Evolutionary conservation across 2,888 invertebrate genomes (phyloP).

Genomic region (Drosophila borborema): DNA sequence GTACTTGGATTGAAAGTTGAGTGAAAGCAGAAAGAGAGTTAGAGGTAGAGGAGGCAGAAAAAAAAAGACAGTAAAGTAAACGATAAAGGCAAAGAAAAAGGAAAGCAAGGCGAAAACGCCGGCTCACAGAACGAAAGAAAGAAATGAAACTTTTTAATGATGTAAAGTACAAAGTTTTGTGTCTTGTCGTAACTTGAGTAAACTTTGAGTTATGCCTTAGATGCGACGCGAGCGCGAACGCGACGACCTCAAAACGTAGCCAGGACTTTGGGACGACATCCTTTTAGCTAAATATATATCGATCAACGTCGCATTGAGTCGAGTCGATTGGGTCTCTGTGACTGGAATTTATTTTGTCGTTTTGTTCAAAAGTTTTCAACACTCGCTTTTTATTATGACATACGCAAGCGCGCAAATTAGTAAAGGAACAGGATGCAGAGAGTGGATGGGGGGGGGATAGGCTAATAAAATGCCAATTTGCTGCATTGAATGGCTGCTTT

Average conservation of each 20-base stretch:
- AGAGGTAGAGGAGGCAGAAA: not conserved
- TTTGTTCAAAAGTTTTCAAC: conserved; percentile 78
- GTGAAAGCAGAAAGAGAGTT: conserved; percentile 17
- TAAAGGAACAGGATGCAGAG: not conserved
- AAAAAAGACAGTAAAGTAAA: conserved; percentile 11
- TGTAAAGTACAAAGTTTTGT: conserved; percentile 84
- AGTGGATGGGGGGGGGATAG: not conserved
- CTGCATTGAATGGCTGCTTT: conserved; percentile 76
- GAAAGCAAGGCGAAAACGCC: conserved; percentile 39
- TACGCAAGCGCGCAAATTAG: conserved; percentile 70
- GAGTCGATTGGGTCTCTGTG: conserved; percentile 24
- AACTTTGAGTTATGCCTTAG: conserved; percentile 79
- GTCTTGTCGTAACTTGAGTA: conserved; percentile 79
- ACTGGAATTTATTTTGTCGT: conserved; percentile 76
- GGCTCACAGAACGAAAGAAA: conserved; percentile 62
- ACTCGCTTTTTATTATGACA: conserved; percentile 79
- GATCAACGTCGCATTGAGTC: conserved; percentile 49
- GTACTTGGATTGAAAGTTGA: conserved; percentile 60
- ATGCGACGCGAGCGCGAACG: conserved; percentile 58
- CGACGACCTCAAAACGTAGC: conserved; percentile 15
- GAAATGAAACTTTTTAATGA: conserved; percentile 83
- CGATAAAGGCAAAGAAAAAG: conserved; percentile 8
- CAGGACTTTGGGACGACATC: conserved; percentile 57
- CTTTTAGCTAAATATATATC: conserved; percentile 67
- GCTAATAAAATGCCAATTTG: conserved; percentile 80